Percentiles rank a stretch among this genome's conserved stretches.
phyloP scores from a whole-genome alignment of 2,797 vertebrate genomes.

The Meriones psammophilus region DNA sequence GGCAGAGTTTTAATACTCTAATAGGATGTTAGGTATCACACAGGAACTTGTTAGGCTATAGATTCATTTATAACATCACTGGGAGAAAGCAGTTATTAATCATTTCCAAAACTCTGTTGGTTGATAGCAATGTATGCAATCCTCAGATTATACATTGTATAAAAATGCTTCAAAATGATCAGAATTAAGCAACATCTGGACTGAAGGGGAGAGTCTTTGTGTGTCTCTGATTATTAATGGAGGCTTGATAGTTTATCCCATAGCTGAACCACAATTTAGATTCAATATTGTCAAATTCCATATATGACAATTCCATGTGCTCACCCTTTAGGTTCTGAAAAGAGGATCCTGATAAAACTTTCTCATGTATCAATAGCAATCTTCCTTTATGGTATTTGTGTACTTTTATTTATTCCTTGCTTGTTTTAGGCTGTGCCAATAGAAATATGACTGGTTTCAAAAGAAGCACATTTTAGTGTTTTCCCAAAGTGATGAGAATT shows the following conservation, averaged over 20 bases:
- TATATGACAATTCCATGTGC: neutral
- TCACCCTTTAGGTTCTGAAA: neutral
- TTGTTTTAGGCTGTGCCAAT: slow-evolving; percentile 4
- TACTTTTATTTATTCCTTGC: neutral
- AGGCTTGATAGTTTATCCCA: neutral
- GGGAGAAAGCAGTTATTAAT: neutral
- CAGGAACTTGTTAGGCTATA: neutral
- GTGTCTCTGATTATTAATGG: neutral
- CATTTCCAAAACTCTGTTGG: neutral
- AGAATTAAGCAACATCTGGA: neutral
- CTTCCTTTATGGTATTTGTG: neutral
- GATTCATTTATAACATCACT: neutral
- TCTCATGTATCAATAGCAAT: neutral
- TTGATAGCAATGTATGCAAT: neutral
- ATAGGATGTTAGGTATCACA: neutral
- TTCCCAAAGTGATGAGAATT: slow-evolving; percentile 12
- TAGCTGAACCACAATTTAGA: neutral
- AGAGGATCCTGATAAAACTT: neutral
- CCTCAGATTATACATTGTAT: neutral
- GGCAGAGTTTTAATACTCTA: neutral
- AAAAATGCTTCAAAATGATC: neutral
- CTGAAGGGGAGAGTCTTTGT: neutral
- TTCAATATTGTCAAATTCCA: neutral
- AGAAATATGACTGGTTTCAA: slow-evolving; percentile 53
- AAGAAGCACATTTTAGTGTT: slow-evolving; percentile 17